Evolutionary conservation across 2,113 vertebrate genomes (phyloP).

Genomic region (Redunca redunca): DNA sequence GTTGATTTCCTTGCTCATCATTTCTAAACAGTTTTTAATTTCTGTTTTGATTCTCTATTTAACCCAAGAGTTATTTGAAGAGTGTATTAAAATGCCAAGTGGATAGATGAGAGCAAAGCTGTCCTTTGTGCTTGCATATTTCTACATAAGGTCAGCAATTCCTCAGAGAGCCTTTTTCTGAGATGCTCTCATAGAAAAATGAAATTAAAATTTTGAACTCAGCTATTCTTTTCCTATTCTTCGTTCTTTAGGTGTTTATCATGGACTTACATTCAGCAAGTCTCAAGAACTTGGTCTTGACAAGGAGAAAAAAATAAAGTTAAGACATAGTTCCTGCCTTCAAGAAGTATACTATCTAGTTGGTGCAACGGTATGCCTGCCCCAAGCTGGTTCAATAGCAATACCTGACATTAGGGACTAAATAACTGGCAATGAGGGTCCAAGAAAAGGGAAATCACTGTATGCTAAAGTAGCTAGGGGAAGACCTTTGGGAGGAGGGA

Average conservation of each 20-base stretch:
- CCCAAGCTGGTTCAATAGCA: not conserved
- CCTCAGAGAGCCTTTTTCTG: not conserved
- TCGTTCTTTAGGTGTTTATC: slow-evolving; percentile 14
- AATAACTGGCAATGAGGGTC: not conserved
- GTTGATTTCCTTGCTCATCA: not conserved
- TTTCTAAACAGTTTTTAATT: slow-evolving; percentile 31
- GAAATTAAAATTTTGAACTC: not conserved
- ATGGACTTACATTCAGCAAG: not conserved
- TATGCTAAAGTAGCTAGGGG: not conserved
- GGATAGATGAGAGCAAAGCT: not conserved
- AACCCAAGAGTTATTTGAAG: slow-evolving; percentile 25
- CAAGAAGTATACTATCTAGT: not conserved
- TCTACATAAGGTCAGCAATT: not conserved
- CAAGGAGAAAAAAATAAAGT: slow-evolving; percentile 10
- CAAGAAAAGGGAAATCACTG: not conserved
- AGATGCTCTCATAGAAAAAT: not conserved
- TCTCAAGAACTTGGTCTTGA: not conserved
- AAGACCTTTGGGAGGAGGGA: not conserved
- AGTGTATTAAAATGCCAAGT: slow-evolving; percentile 11
- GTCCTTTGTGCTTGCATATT: not conserved
- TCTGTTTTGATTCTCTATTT: slow-evolving; percentile 33
- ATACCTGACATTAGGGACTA: not conserved
- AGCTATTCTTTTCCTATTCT: not conserved
- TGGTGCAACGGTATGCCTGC: not conserved
- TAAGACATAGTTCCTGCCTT: not conserved